Evolutionary conservation across 2,888 invertebrate genomes (phyloP), one percentile per base, ranked within the genome.

Genomic region (Abscondita cerata): DNA sequence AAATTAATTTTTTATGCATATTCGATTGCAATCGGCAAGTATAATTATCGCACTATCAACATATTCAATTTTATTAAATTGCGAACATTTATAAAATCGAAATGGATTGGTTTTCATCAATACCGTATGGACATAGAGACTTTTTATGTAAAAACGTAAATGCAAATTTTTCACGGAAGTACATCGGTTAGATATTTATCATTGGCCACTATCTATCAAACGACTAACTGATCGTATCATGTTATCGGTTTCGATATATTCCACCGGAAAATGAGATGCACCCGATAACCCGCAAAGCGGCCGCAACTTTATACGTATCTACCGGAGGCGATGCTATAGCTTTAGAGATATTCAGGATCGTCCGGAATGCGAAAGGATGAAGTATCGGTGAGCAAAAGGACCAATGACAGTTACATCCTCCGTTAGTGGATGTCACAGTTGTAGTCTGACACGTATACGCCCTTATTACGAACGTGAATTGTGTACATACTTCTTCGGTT

Each of bases 401-500:
- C 59, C 52, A 59, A 48, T 56, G 63, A 64, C 63, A 64, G 63
- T 52, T 51, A 64, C 63, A 59, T 52, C 56, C 59, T 55, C 59
- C 52, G 63, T 59, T 64, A 56, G 63, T 64, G 63, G 41, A 56
- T 64, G 63, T 64, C 63, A 64, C 63, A 56, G 63, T 56, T 59
- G 63, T 64, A 59, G 56, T 56, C 44, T 64, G 63, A 59, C 63
- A 64, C 63, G 59, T 59, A 59, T 52, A 64, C 52, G 47, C 63
- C 56, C 56, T 64, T 64, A 64, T 64, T 64, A 59, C 63, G 56
- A 64, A 64, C 63, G 63, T 64, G 63, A 59, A 64, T 52, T 64
- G 63, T 64, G 47, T 64, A 44, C 19, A n/a, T 44, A 52, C 52
- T 52, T 13, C 31, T 16, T 20, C 40, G 40, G 25, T 6, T 52